Percentiles rank a stretch among this genome's conserved stretches.
These are phyloP conservation scores for Eleutherodactylus coqui DNA, from an alignment of 2,797 vertebrate species.

Conservation along the genomic window DNA sequence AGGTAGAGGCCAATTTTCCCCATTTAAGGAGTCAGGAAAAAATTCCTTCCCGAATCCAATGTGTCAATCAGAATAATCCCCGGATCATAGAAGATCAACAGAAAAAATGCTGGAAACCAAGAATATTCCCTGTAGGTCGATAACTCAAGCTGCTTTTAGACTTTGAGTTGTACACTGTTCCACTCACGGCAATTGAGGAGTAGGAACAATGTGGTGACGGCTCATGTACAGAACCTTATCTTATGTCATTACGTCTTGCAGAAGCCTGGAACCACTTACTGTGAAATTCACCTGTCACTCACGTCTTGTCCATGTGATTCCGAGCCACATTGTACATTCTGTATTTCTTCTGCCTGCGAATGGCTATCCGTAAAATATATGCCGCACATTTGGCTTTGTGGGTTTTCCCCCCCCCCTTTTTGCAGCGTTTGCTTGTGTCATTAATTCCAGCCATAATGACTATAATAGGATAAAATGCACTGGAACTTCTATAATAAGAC, in stretches of 20 bases:
- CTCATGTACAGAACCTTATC: slow-evolving; percentile 7
- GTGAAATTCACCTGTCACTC: slow-evolving; percentile 7
- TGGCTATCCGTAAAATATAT: background rate
- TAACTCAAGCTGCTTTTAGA: background rate
- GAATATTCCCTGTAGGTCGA: background rate
- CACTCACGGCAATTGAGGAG: background rate
- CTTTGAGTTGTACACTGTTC: background rate
- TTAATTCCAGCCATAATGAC: background rate
- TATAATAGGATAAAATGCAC: background rate
- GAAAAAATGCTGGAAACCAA: background rate
- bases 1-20: too few relatives aligned
- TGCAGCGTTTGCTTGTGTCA: background rate
- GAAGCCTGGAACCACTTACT: slow-evolving; percentile 13
- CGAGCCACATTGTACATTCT: background rate
- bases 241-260: background rate
- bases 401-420: background rate
- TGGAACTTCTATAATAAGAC: background rate
- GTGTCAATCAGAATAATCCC: too few relatives aligned
- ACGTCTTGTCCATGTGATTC: background rate
- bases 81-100: too few relatives aligned
- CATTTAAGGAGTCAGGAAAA: too few relatives aligned
- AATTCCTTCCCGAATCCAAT: too few relatives aligned
- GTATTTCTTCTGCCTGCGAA: background rate
- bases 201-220: background rate
- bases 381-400: background rate